Evolutionary conservation across 2,113 vertebrate genomes (phyloP).

Genomic region (Pontoporia blainvillei): DNA sequence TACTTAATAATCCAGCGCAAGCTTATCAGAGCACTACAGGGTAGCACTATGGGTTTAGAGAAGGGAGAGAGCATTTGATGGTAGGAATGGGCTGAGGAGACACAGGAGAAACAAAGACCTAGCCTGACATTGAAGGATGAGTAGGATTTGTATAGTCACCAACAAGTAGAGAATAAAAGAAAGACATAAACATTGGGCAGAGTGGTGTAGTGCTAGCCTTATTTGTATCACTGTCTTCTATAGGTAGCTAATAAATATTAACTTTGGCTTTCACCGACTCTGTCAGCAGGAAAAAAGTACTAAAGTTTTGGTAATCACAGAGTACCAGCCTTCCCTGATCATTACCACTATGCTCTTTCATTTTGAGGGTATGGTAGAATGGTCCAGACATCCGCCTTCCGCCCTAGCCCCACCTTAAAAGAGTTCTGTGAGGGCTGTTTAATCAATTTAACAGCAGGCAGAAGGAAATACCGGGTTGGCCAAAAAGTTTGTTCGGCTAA

Average conservation of each 20-base stretch:
- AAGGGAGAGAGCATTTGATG: too few species aligned
- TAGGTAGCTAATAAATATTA: background rate
- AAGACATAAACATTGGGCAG: background rate
- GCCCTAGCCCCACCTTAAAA: background rate
- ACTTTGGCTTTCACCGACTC: background rate
- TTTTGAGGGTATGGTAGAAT: background rate
- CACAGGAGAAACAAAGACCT: background rate
- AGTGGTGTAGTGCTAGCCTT: background rate
- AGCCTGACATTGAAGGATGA: background rate
- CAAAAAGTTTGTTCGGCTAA: too few species aligned
- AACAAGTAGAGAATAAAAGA: background rate
- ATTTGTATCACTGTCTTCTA: background rate
- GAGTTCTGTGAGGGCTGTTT: background rate
- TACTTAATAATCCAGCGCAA: background rate
- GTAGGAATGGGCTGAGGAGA: background rate
- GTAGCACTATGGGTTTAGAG: background rate
- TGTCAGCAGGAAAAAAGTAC: background rate
- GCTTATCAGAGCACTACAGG: background rate
- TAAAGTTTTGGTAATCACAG: background rate
- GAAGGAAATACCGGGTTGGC: background rate
- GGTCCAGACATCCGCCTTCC: background rate
- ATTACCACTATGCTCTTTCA: background rate
- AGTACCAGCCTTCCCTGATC: background rate
- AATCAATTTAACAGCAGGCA: background rate
- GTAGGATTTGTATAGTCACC: background rate